Conservation (phyloP, 1,140 invertebrate genomes). For the Magallana gigas region DNA sequence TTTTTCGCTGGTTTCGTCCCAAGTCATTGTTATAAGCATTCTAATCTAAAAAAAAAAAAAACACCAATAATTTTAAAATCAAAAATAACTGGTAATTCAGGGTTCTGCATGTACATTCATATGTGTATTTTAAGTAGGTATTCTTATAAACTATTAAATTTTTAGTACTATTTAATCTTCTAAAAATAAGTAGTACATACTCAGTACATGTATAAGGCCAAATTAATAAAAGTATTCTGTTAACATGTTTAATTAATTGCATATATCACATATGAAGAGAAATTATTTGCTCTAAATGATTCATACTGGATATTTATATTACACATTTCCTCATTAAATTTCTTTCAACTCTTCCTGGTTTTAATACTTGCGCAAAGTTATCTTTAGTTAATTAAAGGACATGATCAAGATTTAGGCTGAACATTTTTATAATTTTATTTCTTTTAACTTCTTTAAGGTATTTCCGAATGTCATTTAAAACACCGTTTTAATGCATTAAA, state of each 20-base stretch:
- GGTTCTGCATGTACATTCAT: neutral
- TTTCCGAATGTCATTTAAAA: too few relatives aligned
- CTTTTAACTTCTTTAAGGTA: too few relatives aligned
- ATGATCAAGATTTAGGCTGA: too few relatives aligned
- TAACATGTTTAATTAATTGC: neutral
- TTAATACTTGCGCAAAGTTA: too few relatives aligned
- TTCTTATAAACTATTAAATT: too few relatives aligned
- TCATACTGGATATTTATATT: neutral
- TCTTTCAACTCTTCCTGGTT: too few relatives aligned
- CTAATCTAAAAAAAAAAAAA: conserved; percentile 6
- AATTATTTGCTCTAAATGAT: neutral
- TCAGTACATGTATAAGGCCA: neutral
- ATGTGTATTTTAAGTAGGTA: neutral
- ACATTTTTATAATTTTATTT: too few relatives aligned
- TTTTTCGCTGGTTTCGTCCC: neutral
- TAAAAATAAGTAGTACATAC: too few relatives aligned
- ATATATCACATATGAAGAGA: neutral
- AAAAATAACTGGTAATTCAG: neutral
- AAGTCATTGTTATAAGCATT: neutral
- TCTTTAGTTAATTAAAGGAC: too few relatives aligned
- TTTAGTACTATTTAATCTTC: too few relatives aligned
- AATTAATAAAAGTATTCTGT: neutral
- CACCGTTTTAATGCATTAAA: too few relatives aligned
- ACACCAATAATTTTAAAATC: neutral
- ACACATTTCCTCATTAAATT: neutral